Evolutionary conservation across 1,140 invertebrate species (phyloP), one percentile per base, ranked within the genome.

Genomic region (Glossosoma conforme): DNA sequence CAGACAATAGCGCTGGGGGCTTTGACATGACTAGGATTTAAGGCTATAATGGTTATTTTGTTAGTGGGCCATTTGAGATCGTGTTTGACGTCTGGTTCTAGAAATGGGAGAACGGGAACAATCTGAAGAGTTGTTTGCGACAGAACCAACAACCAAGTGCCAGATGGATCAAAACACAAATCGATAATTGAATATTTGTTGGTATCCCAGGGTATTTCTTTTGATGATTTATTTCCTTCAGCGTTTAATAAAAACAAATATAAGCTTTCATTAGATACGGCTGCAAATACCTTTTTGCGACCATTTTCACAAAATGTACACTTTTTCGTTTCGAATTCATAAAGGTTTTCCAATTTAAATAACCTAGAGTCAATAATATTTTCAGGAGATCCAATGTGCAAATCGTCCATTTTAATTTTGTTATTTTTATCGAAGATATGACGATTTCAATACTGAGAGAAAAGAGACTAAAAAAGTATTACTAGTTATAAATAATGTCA

Each of bases 91-190:
- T 37, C 44, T 3, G 44, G 48, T 11, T 52, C 33, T 14, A 52
- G 24, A 10, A 52, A 28, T n/a, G 44, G 32, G 36, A 52, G 42
- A 8, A 43, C 45, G 5, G 44, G 49, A 9, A 56, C 30, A 14
- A 52, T 43, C 18, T 52, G 44, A 1, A 57, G 44, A 13, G 50
- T 37, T 9, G 43, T 22, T 15, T 21, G 37, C 4, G 32, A 50
- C 25, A 78, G 65, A 44, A 76, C 62, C 2, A 84, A 61, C 10
- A 85, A 65, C 82, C 81, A 84, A 24, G 75, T 72, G 14, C 79
- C 80, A 11, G 73, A 72, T 9, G 79, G 75, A 64, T 85, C 81
- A 65, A 85, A 84, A 62, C 79, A 82, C 40, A 84, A 58, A 45
- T 77, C 72, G 37, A 75, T 65, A 28, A 84, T 79, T 50, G 64